A percentile compares a stretch with the other conserved stretches of the same genome.
Conservation (phyloP, 2,113 vertebrate species). For the Triplophysa tibetana region DNA sequence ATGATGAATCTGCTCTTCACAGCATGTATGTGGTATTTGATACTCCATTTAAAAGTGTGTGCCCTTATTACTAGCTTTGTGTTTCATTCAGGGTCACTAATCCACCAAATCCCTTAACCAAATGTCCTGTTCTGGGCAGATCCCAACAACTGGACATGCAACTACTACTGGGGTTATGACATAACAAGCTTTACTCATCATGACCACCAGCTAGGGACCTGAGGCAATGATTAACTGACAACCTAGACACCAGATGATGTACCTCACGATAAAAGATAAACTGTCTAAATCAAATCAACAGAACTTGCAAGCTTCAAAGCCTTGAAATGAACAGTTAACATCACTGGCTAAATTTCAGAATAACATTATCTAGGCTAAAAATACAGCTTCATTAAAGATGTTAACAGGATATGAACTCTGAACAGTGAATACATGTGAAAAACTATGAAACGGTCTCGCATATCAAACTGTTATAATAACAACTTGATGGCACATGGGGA, state of each 20-base stretch:
- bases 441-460: background rate
- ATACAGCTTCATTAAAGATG: background rate
- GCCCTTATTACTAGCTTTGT: background rate
- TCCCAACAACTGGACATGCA: too few relatives aligned
- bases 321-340: background rate
- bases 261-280: too few relatives aligned
- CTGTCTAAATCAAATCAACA: background rate
- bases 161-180: too few relatives aligned
- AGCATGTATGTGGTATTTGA: background rate
- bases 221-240: background rate
- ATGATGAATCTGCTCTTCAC: too few relatives aligned
- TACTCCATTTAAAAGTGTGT: background rate
- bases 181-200: too few relatives aligned
- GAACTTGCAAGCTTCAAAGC: background rate
- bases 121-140: background rate
- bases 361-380: background rate
- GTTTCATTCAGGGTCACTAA: constrained; percentile 12
- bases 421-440: background rate
- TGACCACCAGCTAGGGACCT: too few relatives aligned
- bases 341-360: background rate
- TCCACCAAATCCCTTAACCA: constrained; percentile 18
- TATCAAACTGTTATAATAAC: constrained; percentile 29
- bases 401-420: background rate
- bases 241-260: background rate
- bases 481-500: background rate